Base-by-base conservation (phyloP, 2,888 invertebrate genomes). In the Drosophila austrosaltans region DNA sequence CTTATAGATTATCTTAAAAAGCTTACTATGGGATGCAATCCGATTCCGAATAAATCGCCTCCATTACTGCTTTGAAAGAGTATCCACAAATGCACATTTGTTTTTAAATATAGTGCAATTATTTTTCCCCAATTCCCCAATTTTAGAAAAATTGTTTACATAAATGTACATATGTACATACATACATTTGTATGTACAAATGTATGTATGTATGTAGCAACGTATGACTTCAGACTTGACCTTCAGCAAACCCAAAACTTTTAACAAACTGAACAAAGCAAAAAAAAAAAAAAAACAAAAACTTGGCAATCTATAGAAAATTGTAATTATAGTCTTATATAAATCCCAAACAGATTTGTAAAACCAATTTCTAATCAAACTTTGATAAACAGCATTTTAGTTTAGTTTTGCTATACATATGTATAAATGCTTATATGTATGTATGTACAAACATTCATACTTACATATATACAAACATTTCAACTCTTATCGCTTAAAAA, bases 381-480 rank as follows among this genome's bases (percentile, higher is more conserved):
- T 32, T 2, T 20, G 30, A 30, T 32, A 36, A 12, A 78, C 76
- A 53, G 82, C 66, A 78, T 74, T 66, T 30, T 8, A 20, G 10
- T 25, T 67, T 76, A 72, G 70, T 28, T 20, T 57, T 54, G 5
- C n/a, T 28, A 10, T 8, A 10, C 2, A 48, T 10, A n/a, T n/a
- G n/a, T n/a, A 25, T 3, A 16, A 16, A 20, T 20, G 30, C 42
- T 12, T 3, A 16, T 22, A 40, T 59, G 8, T 20, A 16, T 25
- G 7, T 48, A 30, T 6, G 6, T 6, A 16, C 3, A 48, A 3
- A 22, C 3, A 22, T 25, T 16, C n/a, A 20, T 44, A n/a, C 4
- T 12, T 48, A 5, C 1, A 32, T 32, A 32, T 5, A 1, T 22
- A 10, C 7, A 48, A 16, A 48, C 25, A 10, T 25, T 4, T 48